Base-by-base conservation (phyloP, 2,113 vertebrate genomes). In the human region DNA sequence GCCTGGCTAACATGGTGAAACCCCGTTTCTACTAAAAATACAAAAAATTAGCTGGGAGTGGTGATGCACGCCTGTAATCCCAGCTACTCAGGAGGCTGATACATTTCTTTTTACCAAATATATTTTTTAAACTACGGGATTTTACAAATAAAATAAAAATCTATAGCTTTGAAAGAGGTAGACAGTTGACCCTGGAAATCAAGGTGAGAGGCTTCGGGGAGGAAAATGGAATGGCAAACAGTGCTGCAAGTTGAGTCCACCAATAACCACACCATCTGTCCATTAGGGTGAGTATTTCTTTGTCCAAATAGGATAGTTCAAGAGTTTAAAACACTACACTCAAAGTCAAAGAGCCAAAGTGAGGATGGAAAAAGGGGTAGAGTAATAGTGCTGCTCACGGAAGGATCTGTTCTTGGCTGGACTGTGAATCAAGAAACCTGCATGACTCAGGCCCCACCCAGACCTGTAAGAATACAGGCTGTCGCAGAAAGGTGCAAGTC, bases 371-470 rank as follows among this genome's bases (percentile, higher is more conserved):
- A 27, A 50, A 30, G 50, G 2, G 16, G 4, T 35, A 59, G 45
- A 57, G 45, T 55, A 55, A 55, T 23, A 80, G 30, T 17, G 32
- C 45, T 76, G 25, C 50, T 96, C 32, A 68, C 14, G 12, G 59
- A 91, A 82, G 52, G 40, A 16, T 72, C 52, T 59, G 18, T n/a
- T 32, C 61, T 64, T 81, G 50, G 16, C 55, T 84, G 61, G 81
- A 79, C 94, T 16, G 0, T 55, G 61, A 93, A 89, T 87, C 97
- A 90, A 81, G 97, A 98, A 98, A 86, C 55, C 96, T 55, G n/a
- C 78, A 84, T 55, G 95, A 94, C 14, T 89, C 45, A 92, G 91
- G 94, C 78, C 96, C 97, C 85, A 61, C 96, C 97, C 85, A 84
- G 93, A 76, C 73, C 76, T 82, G 40, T 93, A 85, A 94, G 82